Conservation (phyloP, 2,888 invertebrate species). For the Ferdinandea cuprea region DNA sequence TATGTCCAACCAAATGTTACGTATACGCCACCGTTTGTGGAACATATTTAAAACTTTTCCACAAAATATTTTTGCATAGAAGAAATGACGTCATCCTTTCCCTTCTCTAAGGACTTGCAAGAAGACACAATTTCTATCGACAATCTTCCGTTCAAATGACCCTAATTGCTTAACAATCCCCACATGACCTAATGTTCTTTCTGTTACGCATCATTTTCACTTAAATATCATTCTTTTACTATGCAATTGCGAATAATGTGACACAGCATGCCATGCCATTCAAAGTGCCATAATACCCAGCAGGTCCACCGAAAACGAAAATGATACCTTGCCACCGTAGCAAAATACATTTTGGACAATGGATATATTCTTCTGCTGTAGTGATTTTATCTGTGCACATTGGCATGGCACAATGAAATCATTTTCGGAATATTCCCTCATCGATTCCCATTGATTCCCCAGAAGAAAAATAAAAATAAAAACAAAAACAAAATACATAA, state of each 20-base stretch:
- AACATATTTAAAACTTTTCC: background rate
- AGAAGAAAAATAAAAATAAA: background rate
- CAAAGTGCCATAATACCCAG: background rate
- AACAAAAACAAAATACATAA: too few species aligned
- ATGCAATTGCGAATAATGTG: conserved; percentile 20
- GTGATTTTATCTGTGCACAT: conserved; percentile 25
- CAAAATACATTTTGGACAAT: conserved; percentile 1
- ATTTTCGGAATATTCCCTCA: conserved; percentile 17
- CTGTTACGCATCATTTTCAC: conserved; percentile 28
- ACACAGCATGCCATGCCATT: conserved; percentile 26
- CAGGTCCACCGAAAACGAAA: conserved; percentile 5
- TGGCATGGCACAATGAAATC: conserved; percentile 38
- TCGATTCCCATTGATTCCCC: conserved; percentile 3
- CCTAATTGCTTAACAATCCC: conserved; percentile 40
- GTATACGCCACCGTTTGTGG: background rate
- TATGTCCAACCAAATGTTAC: too few species aligned
- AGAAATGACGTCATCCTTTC: too few species aligned
- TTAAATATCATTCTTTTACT: background rate
- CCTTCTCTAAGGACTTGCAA: background rate
- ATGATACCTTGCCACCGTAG: background rate
- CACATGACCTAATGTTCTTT: conserved; percentile 22
- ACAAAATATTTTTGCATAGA: background rate
- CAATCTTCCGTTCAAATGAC: conserved; percentile 27
- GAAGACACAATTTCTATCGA: background rate
- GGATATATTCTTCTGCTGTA: background rate